Percentiles rank a stretch among this genome's conserved stretches.
Evolutionary conservation across 2,888 invertebrate species (phyloP).

Genomic region (Stomorhina lunata): DNA sequence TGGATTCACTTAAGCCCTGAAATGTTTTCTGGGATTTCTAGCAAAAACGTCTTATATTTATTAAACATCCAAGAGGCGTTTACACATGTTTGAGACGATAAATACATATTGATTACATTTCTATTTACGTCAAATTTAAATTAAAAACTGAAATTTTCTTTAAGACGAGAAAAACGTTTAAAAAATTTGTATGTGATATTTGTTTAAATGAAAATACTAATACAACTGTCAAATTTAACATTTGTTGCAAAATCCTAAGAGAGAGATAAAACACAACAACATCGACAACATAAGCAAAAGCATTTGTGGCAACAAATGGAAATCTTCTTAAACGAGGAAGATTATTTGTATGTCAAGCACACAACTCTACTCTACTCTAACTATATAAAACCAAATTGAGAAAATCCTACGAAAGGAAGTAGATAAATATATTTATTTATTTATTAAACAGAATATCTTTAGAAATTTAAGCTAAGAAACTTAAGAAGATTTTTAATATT

Average conservation of each 20-base stretch:
- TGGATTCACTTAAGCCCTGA: not conserved
- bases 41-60: no score
- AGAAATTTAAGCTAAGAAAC: conserved; percentile 45
- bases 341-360: conserved; percentile 8
- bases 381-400: not conserved
- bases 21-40: not conserved
- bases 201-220: conserved; percentile 34
- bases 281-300: not conserved
- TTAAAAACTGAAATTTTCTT: conserved; percentile 33
- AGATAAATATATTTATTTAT: conserved; percentile 33
- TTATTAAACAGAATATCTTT: no score
- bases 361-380: not conserved
- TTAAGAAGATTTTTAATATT: conserved; percentile 24
- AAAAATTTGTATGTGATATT: conserved; percentile 2
- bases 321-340: conserved; percentile 28
- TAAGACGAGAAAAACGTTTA: conserved; percentile 22
- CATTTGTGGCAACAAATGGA: conserved; percentile 17
- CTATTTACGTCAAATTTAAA: conserved; percentile 53
- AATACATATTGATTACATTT: conserved; percentile 48
- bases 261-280: not conserved
- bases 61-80: not conserved
- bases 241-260: conserved; percentile 9
- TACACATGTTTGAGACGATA: conserved; percentile 12
- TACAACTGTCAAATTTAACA: conserved; percentile 57
- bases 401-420: conserved; percentile 42